phyloP scores from a whole-genome alignment of 1,140 invertebrate genomes.

The Tetramorium alpestre region DNA sequence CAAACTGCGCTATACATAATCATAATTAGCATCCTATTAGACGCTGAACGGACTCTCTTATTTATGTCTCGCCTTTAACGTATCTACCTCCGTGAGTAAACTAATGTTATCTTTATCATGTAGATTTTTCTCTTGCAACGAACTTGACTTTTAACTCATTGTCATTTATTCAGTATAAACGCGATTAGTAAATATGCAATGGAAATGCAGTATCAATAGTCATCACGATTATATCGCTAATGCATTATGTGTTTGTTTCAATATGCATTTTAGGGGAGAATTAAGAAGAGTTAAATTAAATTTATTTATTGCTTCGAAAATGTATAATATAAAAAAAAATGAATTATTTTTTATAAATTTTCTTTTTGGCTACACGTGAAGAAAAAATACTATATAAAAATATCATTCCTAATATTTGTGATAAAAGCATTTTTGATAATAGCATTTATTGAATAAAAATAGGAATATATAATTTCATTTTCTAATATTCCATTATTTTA shows the following conservation, averaged over 20 bases:
- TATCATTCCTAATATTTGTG: background rate
- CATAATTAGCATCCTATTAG: slow-evolving; percentile 75
- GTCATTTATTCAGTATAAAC: background rate
- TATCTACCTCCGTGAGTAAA: slow-evolving; percentile 63
- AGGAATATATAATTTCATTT: background rate
- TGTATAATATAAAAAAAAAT: background rate
- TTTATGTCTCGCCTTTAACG: slow-evolving; percentile 69
- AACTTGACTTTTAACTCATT: background rate
- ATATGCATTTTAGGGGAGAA: background rate
- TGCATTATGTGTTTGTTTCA: background rate
- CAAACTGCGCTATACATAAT: slow-evolving; percentile 73
- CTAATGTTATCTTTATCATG: slow-evolving; percentile 71
- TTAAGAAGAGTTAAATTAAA: background rate
- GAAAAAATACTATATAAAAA: background rate
- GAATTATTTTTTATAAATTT: background rate
- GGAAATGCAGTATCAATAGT: background rate
- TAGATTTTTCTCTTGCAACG: background rate
- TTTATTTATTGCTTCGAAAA: background rate
- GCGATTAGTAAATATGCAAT: background rate
- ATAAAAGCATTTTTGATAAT: background rate
- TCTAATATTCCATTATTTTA: background rate
- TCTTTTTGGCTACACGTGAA: background rate
- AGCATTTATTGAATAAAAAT: background rate
- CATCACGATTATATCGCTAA: background rate
- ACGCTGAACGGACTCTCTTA: slow-evolving; percentile 64